A percentile compares a stretch with the other conserved stretches of the same genome.
phyloP scores from a whole-genome alignment of 2,113 vertebrate species.

The Phalacrocorax brasilianus region DNA sequence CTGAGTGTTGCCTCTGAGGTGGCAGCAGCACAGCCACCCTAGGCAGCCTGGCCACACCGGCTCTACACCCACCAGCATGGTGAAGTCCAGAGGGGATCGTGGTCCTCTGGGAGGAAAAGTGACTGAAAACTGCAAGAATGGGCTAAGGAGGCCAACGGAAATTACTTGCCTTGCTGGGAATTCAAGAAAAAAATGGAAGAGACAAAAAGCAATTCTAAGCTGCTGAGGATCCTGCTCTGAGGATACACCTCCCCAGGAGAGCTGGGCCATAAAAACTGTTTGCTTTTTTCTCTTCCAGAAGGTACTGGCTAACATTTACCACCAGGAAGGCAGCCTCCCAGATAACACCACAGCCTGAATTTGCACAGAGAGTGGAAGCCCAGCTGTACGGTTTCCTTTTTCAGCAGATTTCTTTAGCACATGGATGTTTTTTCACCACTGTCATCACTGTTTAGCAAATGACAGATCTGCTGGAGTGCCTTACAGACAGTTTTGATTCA shows the following conservation, averaged over 20 bases:
- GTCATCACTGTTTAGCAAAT: slow-evolving; percentile 14
- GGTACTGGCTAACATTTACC: slow-evolving; percentile 16
- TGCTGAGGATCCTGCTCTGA: neutral
- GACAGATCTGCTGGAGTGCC: slow-evolving; percentile 25
- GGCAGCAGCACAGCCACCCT: fast-evolving
- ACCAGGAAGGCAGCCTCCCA: neutral
- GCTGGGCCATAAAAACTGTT: neutral
- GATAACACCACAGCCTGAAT: neutral
- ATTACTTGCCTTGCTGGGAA: neutral
- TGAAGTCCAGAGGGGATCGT: neutral
- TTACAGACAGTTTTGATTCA: slow-evolving; percentile 7
- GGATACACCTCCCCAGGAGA: neutral
- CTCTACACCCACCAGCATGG: fast-evolving
- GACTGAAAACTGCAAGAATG: neutral
- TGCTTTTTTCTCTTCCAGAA: neutral
- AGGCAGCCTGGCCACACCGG: fast-evolving
- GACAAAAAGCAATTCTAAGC: neutral
- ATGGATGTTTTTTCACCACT: slow-evolving; percentile 43
- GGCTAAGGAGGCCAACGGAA: neutral
- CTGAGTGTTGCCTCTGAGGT: neutral
- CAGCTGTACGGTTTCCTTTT: slow-evolving; percentile 41
- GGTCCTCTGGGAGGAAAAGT: neutral
- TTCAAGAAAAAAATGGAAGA: neutral
- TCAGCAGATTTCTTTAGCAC: slow-evolving; percentile 36
- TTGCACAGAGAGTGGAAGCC: neutral